phyloP scores from a whole-genome alignment of 2,888 invertebrate genomes.

The Acleris literana region DNA sequence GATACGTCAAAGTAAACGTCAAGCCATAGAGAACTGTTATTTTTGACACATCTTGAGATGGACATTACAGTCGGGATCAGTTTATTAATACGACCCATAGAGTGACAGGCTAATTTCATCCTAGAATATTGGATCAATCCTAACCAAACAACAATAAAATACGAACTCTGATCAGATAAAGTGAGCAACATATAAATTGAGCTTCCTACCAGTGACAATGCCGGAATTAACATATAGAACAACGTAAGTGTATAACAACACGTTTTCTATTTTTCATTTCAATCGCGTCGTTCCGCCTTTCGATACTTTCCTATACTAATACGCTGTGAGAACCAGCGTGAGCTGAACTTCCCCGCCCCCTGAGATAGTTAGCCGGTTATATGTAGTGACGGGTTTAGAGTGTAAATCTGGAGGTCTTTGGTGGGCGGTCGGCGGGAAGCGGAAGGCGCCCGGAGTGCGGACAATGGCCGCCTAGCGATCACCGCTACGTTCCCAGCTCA shows the following conservation, averaged over 20 bases:
- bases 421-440: conserved; percentile 61
- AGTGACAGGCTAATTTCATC: too few relatives aligned
- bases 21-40: too few relatives aligned
- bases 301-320: conserved; percentile 77
- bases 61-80: too few relatives aligned
- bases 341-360: conserved; percentile 52
- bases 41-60: too few relatives aligned
- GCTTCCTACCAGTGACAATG: conserved; percentile 52
- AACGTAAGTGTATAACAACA: conserved; percentile 52
- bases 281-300: conserved; percentile 78
- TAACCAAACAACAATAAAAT: too few relatives aligned
- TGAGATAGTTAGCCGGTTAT: conserved; percentile 45
- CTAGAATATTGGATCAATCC: too few relatives aligned
- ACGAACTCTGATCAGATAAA: not conserved
- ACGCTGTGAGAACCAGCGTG: conserved; percentile 55
- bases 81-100: too few relatives aligned
- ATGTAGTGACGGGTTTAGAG: conserved; percentile 53
- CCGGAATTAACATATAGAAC: conserved; percentile 65
- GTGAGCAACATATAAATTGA: not conserved
- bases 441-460: conserved; percentile 74
- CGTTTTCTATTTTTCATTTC: conserved; percentile 81
- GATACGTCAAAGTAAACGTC: too few relatives aligned
- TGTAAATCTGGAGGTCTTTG: conserved; percentile 59
- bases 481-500: conserved; percentile 76
- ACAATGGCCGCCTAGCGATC: conserved; percentile 76